phyloP scores from a whole-genome alignment of 2,888 invertebrate genomes.

The Agrilus cyanescens region DNA sequence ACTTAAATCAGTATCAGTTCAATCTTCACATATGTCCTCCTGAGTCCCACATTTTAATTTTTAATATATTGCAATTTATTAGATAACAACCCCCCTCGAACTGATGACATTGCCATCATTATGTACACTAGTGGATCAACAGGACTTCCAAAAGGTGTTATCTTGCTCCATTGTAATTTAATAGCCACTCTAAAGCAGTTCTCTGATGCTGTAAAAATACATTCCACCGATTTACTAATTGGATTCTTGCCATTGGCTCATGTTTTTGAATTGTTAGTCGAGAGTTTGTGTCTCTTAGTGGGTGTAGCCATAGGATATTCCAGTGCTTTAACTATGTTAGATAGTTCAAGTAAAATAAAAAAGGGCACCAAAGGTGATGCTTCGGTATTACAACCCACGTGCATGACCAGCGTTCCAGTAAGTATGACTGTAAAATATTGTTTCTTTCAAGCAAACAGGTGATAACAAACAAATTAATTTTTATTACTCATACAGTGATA shows the following conservation, averaged over 20 bases:
- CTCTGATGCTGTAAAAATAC: conserved; percentile 63
- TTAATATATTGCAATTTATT: conserved; percentile 17
- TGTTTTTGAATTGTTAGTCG: conserved; percentile 92
- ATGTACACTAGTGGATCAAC: conserved; percentile 99
- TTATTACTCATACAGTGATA: neutral
- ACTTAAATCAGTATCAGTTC: no score
- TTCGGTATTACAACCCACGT: conserved; percentile 78
- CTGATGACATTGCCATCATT: conserved; percentile 82
- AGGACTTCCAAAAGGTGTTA: conserved; percentile 85
- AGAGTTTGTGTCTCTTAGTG: conserved; percentile 67
- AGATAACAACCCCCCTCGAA: conserved; percentile 50
- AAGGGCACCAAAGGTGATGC: conserved; percentile 92
- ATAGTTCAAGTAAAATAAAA: conserved; percentile 90
- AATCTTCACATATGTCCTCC: no score
- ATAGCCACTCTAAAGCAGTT: conserved; percentile 69
- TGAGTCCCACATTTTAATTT: no score
- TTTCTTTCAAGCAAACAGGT: neutral
- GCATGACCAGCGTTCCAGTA: conserved; percentile 94
- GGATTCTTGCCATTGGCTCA: conserved; percentile 96
- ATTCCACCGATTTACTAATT: conserved; percentile 70
- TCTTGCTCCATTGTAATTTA: conserved; percentile 72
- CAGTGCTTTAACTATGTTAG: conserved; percentile 85
- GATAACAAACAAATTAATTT: neutral
- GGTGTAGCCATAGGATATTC: conserved; percentile 95
- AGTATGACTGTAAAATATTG: conserved; percentile 24